A percentile compares a stretch with the other conserved stretches of the same genome.
Conservation (phyloP, 2,888 invertebrate species). For the Tetranychus piercei region DNA sequence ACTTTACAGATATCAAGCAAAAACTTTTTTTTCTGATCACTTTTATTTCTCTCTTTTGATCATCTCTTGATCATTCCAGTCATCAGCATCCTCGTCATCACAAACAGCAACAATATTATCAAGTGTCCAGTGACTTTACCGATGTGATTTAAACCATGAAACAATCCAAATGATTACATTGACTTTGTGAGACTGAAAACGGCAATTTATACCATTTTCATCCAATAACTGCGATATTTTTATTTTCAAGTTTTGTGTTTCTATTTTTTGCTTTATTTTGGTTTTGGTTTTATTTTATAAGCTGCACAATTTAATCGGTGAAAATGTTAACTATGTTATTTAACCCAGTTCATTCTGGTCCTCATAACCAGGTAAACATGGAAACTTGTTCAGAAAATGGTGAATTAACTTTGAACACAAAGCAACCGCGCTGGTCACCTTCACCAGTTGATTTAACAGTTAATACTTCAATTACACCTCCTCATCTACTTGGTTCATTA, state of each 20-base stretch:
- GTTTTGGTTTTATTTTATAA: neutral
- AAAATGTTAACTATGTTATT: neutral
- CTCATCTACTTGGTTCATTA: neutral
- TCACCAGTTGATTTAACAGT: constrained; percentile 20
- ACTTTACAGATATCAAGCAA: neutral
- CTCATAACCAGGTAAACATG: neutral
- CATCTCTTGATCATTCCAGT: neutral
- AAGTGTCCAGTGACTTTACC: too few relatives aligned
- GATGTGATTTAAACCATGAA: too few relatives aligned
- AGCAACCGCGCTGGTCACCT: constrained; percentile 16
- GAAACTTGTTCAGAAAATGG: constrained; percentile 10
- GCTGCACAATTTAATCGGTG: neutral
- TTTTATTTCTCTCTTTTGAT: neutral
- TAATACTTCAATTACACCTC: constrained; percentile 13
- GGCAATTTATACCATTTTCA: too few relatives aligned
- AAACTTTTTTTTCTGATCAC: neutral
- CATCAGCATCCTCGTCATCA: too few relatives aligned
- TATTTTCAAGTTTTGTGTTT: neutral
- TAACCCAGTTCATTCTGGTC: neutral
- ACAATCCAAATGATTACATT: too few relatives aligned
- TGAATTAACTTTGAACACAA: constrained; percentile 6
- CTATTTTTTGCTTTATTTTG: neutral
- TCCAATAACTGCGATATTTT: too few relatives aligned
- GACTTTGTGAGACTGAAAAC: too few relatives aligned
- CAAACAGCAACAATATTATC: too few relatives aligned